phyloP scores from a whole-genome alignment of 2,888 invertebrate species.

The Harpagoxenus sublaevis region DNA sequence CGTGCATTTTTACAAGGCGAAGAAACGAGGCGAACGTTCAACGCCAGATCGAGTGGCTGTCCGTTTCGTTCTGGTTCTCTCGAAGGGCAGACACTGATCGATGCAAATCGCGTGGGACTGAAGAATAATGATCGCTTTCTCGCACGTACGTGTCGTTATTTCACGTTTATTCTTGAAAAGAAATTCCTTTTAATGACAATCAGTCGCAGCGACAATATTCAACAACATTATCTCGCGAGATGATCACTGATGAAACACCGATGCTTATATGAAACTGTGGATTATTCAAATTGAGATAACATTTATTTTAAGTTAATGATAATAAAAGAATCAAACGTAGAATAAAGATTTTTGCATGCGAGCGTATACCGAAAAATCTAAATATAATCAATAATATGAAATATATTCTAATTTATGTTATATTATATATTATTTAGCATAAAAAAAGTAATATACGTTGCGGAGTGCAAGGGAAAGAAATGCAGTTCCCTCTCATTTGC shows the following conservation, averaged over 20 bases:
- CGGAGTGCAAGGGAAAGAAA: not conserved
- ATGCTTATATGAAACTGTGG: not conserved
- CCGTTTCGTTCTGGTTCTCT: conserved; percentile 12
- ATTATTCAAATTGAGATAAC: not conserved
- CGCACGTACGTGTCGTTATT: conserved; percentile 55
- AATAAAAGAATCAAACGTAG: not conserved
- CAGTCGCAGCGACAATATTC: conserved; percentile 57
- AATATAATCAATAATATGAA: not conserved
- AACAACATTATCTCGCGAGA: conserved; percentile 59
- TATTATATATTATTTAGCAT: not conserved
- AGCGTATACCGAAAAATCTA: not conserved
- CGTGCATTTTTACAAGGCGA: conserved; percentile 21
- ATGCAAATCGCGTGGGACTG: conserved; percentile 26
- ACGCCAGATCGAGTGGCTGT: conserved; percentile 6
- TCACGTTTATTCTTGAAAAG: conserved; percentile 37
- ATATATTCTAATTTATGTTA: not conserved
- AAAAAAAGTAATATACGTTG: not conserved
- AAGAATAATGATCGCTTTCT: conserved; percentile 64
- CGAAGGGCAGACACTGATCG: conserved; percentile 38
- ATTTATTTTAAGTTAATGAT: not conserved
- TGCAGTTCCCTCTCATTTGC: not conserved
- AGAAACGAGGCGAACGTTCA: conserved; percentile 1
- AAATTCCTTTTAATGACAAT: conserved; percentile 24
- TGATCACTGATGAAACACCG: conserved; percentile 41
- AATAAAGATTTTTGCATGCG: not conserved